Conservation (phyloP, 64 coral and sea anemone genomes). For the Dendrophyllia cribrosa region DNA sequence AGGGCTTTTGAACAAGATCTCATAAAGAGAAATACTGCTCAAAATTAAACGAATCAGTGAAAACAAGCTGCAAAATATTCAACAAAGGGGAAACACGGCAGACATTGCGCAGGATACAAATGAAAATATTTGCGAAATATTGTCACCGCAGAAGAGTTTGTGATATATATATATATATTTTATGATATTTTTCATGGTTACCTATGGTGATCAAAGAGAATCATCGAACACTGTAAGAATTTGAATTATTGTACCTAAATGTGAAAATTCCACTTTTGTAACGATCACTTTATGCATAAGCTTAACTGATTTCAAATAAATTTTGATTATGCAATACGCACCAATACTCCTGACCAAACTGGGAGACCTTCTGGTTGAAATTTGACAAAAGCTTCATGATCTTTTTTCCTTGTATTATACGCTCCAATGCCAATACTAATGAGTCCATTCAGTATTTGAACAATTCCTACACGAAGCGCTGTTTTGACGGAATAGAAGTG, state of each 20-base stretch:
- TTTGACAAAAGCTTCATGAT: conserved; percentile 77
- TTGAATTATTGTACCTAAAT: background rate
- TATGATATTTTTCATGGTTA: background rate
- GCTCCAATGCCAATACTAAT: conserved; percentile 87
- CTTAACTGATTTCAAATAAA: background rate
- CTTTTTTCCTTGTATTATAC: conserved; percentile 84
- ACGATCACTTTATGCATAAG: background rate
- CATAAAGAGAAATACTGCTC: too few relatives aligned
- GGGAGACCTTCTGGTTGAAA: conserved; percentile 90
- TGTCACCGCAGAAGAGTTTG: background rate
- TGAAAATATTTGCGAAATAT: background rate
- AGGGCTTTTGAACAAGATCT: too few relatives aligned
- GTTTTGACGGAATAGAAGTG: conserved; percentile 82
- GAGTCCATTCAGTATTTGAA: conserved; percentile 71
- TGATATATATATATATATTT: background rate
- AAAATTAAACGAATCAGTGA: too few relatives aligned
- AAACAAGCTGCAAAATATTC: background rate
- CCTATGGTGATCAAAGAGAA: background rate
- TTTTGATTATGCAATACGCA: conserved; percentile 31
- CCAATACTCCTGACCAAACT: conserved; percentile 89
- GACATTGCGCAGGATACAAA: background rate
- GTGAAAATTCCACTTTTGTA: background rate
- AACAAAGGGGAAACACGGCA: background rate
- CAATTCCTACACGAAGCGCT: conserved; percentile 78
- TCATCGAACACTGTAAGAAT: background rate